Conservation (phyloP, 1,140 invertebrate genomes). For the Drosophila sturtevanti region DNA sequence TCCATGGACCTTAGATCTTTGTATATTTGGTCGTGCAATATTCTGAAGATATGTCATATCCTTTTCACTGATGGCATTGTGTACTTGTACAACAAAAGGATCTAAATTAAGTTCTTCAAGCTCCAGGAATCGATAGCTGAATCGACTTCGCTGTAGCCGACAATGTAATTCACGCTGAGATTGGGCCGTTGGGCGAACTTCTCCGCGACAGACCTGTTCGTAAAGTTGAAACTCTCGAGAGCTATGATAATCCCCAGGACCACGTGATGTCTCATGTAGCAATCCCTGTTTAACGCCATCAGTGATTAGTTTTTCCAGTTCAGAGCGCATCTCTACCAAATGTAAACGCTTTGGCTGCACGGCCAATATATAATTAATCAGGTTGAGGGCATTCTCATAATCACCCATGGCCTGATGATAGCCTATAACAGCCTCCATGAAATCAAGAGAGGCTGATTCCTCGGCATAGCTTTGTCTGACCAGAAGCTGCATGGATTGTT, state of each 20-base stretch:
- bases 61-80: conserved; percentile 92
- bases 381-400: conserved; percentile 90
- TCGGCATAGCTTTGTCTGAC: conserved; percentile 44
- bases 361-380: conserved; percentile 94
- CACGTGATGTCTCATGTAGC: conserved; percentile 48
- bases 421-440: conserved; percentile 66
- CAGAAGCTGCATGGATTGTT: conserved; percentile 86
- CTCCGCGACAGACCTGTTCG: conserved; percentile 93
- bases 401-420: conserved; percentile 92
- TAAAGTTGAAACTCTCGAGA: conserved; percentile 84
- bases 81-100: conserved; percentile 94
- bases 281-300: conserved; percentile 64
- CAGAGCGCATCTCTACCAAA: conserved; percentile 89
- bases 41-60: conserved; percentile 94
- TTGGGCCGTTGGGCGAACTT: conserved; percentile 84
- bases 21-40: conserved; percentile 89
- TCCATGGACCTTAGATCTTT: conserved; percentile 60
- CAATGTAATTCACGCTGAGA: conserved; percentile 86
- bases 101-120: conserved; percentile 93
- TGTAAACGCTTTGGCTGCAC: conserved; percentile 92
- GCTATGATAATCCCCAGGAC: conserved; percentile 58
- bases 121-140: conserved; percentile 89
- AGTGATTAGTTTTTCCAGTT: conserved; percentile 69
- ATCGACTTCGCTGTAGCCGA: conserved; percentile 85
- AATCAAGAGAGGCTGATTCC: conserved; percentile 59